Evolutionary conservation across 64 coral and sea anemone species (phyloP), one percentile per base, ranked within the genome.

Genomic region (Anthopleura sola): DNA sequence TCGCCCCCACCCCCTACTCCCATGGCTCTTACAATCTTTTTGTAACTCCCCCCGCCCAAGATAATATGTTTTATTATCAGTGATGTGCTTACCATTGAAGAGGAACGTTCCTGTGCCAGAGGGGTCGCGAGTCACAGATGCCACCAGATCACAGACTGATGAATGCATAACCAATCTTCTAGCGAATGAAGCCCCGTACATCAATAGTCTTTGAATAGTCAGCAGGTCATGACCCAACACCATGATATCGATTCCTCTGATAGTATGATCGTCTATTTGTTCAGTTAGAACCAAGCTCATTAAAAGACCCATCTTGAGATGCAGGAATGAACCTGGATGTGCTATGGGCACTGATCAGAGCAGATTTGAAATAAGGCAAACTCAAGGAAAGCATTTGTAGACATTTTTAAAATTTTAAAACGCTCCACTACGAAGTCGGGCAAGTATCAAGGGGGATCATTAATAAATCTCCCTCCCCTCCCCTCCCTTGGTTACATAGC

Each of bases 101-200:
- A 87, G 79, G 12, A 51, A 95, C 24, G 90, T 86, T 81, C 86
- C 94, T 33, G 90, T 88, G 37, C 87, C 94, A 58, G 86, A 80
- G 47, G 86, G 87, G 84, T 95, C 90, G 17, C 85, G 90, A 60
- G 77, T 84, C 78, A 75, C 75, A 10, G 64, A 87, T 9, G 94
- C 86, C 36, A 95, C 92, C 20, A 95, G 49, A 50, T 95, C 94
- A 84, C 90, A 91, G 9, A 85, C 40, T 28, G 86, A 83, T 6
- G 87, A 85, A 55, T 92, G 78, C 0, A 91, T 82, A 18, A 92
- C 81, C 60, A 79, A 51, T 49, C 90, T 71, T 21, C 88, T 82
- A 49, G 90, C 90, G 56, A 95, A 89, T 60, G 90, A 60, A 14
- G 83, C 84, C 4, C 77, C 83, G 66, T 89, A 87, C 34, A 78